Percentiles rank a stretch among this genome's conserved stretches.
Conservation (phyloP, 2,888 invertebrate species). For the Parnassius mnemosyne region DNA sequence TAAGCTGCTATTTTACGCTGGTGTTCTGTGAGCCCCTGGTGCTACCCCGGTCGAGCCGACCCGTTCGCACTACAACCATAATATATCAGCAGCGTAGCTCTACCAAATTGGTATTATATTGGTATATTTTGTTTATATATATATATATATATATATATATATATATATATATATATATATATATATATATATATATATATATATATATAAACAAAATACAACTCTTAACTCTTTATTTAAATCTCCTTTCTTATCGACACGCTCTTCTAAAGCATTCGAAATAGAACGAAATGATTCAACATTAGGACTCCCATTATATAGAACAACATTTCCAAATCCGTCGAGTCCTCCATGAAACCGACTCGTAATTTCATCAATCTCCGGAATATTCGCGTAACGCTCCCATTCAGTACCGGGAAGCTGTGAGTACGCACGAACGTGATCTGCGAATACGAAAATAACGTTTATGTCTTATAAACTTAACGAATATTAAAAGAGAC, state of each 20-base stretch:
- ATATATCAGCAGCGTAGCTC: too few relatives aligned
- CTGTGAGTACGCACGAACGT: slow-evolving; percentile 4
- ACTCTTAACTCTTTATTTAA: too few relatives aligned
- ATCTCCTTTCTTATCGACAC: background rate
- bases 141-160: too few relatives aligned
- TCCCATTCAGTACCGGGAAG: slow-evolving; percentile 12
- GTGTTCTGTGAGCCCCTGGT: too few relatives aligned
- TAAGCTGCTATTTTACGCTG: too few relatives aligned
- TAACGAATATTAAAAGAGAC: background rate
- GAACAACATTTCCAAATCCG: background rate
- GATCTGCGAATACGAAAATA: slow-evolving; percentile 1
- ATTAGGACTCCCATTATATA: slow-evolving; percentile 1
- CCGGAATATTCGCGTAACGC: slow-evolving; percentile 29
- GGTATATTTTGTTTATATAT: too few relatives aligned
- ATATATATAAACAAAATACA: too few relatives aligned
- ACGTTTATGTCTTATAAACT: background rate
- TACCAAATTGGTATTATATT: too few relatives aligned
- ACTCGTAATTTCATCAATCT: slow-evolving; percentile 38
- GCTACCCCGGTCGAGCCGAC: too few relatives aligned
- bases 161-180: too few relatives aligned
- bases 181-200: too few relatives aligned
- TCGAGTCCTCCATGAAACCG: slow-evolving; percentile 6
- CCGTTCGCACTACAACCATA: too few relatives aligned
- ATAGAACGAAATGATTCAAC: background rate
- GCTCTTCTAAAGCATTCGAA: background rate